Conservation (phyloP, 2,113 vertebrate genomes). For the Pungitius pungitius region DNA sequence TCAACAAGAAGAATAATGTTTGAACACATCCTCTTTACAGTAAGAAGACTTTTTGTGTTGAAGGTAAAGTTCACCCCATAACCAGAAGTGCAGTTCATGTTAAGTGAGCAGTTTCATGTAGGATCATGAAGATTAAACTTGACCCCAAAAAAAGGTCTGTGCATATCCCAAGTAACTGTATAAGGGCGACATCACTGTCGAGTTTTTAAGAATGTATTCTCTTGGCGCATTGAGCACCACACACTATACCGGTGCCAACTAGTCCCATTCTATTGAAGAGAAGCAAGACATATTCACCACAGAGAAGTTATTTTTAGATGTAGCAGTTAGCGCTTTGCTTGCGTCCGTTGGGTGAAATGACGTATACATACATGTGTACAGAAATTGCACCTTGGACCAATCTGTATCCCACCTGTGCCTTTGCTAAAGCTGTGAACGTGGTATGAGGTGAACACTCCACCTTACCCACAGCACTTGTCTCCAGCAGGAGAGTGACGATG, state of each 20-base stretch:
- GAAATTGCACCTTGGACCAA: not conserved
- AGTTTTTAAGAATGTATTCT: not conserved
- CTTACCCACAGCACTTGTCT: slow-evolving; percentile 87
- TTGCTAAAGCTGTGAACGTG: not conserved
- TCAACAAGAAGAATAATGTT: not conserved
- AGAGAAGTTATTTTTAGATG: not conserved
- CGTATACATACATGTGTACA: too few relatives aligned
- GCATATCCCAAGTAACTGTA: too few relatives aligned
- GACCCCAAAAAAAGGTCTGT: not conserved
- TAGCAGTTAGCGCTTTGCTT: not conserved
- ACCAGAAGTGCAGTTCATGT: too few relatives aligned
- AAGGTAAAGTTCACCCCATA: not conserved
- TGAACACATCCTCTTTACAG: too few relatives aligned
- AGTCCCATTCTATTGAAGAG: not conserved
- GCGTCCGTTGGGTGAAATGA: not conserved
- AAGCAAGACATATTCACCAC: too few relatives aligned
- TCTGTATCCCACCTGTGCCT: not conserved
- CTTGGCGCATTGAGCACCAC: not conserved
- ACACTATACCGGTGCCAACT: not conserved
- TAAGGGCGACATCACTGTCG: not conserved
- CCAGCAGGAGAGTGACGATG: slow-evolving; percentile 85
- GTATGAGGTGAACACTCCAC: not conserved
- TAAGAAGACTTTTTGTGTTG: not conserved
- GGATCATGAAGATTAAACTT: not conserved
- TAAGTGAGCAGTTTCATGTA: not conserved